phyloP scores from a whole-genome alignment of 2,797 vertebrate species.

The Danio aesculapii region DNA sequence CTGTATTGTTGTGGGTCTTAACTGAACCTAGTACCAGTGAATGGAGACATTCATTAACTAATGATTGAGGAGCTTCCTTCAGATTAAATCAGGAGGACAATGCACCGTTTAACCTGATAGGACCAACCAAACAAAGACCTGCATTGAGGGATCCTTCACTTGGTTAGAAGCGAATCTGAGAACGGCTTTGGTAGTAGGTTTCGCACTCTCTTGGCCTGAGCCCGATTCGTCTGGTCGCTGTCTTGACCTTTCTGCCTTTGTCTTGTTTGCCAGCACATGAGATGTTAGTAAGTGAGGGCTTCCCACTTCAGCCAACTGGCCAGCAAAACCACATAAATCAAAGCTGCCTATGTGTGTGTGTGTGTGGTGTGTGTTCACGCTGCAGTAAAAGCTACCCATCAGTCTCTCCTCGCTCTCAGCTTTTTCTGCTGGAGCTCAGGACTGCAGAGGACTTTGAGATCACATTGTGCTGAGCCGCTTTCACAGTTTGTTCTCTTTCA shows the following conservation, averaged over 20 bases:
- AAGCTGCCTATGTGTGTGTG: constrained; percentile 64
- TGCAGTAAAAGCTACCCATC: constrained; percentile 64
- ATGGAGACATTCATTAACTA: not conserved
- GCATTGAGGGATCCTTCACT: not conserved
- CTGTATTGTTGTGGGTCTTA: too few relatives aligned
- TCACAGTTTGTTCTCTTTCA: constrained; percentile 14
- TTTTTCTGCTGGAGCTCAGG: constrained; percentile 22
- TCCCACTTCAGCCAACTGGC: constrained; percentile 66
- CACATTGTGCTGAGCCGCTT: not conserved
- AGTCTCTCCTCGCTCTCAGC: constrained; percentile 13
- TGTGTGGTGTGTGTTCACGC: constrained; percentile 1
- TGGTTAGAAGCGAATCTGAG: not conserved
- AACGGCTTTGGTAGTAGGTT: not conserved
- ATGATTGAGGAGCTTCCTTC: not conserved
- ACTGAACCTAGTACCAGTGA: not conserved
- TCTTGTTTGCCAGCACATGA: constrained; percentile 10
- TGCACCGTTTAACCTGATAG: not conserved
- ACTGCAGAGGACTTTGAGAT: constrained; percentile 40
- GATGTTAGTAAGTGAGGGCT: constrained; percentile 29
- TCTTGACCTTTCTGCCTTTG: constrained; percentile 54
- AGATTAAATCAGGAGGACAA: not conserved
- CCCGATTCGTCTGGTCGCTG: not conserved
- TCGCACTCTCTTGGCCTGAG: not conserved
- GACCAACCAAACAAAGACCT: too few relatives aligned
- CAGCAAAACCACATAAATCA: constrained; percentile 75